Percentiles rank a stretch among this genome's conserved stretches.
phyloP scores from a whole-genome alignment of 2,797 vertebrate genomes.

The Aeoliscus strigatus region DNA sequence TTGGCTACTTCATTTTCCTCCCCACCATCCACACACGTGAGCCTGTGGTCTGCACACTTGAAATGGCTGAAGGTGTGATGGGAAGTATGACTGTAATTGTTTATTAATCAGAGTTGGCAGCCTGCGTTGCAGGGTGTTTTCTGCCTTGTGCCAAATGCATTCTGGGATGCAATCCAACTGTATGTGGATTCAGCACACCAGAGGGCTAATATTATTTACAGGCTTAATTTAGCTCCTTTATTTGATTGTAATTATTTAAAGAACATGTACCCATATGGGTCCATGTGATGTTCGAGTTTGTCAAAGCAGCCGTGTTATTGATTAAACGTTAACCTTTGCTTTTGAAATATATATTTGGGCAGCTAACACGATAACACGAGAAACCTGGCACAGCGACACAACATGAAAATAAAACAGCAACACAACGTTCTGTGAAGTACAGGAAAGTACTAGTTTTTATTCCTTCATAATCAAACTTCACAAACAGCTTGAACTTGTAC shows the following conservation, averaged over 20 bases:
- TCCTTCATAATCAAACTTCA: constrained; percentile 99
- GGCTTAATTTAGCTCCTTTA: constrained; percentile 22
- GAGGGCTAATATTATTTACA: constrained; percentile 34
- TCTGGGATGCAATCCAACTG: constrained; percentile 52
- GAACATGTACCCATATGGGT: constrained; percentile 2
- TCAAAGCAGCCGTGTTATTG: constrained; percentile 1
- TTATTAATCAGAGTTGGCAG: constrained; percentile 52
- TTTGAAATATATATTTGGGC: neutral
- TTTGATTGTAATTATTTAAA: constrained; percentile 12
- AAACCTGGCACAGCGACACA: neutral
- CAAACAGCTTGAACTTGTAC: constrained; percentile 99
- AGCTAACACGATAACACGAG: constrained; percentile 6
- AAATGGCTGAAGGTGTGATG: constrained; percentile 38
- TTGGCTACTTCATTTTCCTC: constrained; percentile 26
- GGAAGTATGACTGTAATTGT: constrained; percentile 32
- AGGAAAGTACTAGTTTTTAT: constrained; percentile 93
- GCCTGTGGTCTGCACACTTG: constrained; percentile 28
- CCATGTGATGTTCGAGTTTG: neutral
- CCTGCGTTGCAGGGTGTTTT: constrained; percentile 40
- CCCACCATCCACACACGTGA: constrained; percentile 40
- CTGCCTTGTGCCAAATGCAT: constrained; percentile 50
- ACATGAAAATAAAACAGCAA: constrained; percentile 44
- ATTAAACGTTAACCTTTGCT: neutral
- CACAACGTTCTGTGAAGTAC: constrained; percentile 80
- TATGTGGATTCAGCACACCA: constrained; percentile 30